phyloP scores from a whole-genome alignment of 2,797 vertebrate species.

The Cuniculus paca region DNA sequence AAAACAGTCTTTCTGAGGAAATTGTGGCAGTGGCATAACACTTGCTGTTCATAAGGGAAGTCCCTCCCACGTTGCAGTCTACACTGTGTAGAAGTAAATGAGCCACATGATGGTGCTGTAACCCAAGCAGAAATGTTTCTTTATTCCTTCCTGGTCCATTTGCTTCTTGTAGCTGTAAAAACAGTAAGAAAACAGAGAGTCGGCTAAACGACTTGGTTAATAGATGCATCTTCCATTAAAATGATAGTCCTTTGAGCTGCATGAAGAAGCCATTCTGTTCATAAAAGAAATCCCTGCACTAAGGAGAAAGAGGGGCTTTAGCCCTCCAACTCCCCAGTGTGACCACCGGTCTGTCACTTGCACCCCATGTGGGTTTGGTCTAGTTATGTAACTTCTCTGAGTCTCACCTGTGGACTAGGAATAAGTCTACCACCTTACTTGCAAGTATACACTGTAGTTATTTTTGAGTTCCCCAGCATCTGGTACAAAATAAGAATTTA shows the following conservation, averaged over 20 bases:
- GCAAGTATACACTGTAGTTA: background rate
- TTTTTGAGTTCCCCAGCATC: background rate
- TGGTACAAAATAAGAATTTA: background rate
- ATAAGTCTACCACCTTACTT: background rate
- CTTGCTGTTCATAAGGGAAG: rapidly evolving
- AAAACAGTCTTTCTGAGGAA: background rate
- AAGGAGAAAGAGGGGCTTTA: background rate
- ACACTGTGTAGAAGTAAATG: background rate
- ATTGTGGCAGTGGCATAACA: background rate
- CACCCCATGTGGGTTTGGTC: background rate
- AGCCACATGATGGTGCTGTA: constrained; percentile 80
- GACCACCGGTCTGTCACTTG: background rate
- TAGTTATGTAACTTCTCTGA: background rate
- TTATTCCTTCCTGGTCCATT: background rate
- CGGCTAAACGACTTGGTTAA: background rate
- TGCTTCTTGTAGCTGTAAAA: background rate
- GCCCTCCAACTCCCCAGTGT: background rate
- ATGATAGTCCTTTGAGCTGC: background rate
- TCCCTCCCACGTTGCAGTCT: background rate
- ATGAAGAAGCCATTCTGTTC: background rate
- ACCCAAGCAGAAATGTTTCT: constrained; percentile 50
- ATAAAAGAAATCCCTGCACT: background rate
- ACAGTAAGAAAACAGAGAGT: background rate
- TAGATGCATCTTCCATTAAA: background rate
- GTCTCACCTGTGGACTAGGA: background rate